Percentiles rank a stretch among this genome's conserved stretches.
Conservation (phyloP, 2,797 vertebrate species). For the Leucoraja ocellata region DNA sequence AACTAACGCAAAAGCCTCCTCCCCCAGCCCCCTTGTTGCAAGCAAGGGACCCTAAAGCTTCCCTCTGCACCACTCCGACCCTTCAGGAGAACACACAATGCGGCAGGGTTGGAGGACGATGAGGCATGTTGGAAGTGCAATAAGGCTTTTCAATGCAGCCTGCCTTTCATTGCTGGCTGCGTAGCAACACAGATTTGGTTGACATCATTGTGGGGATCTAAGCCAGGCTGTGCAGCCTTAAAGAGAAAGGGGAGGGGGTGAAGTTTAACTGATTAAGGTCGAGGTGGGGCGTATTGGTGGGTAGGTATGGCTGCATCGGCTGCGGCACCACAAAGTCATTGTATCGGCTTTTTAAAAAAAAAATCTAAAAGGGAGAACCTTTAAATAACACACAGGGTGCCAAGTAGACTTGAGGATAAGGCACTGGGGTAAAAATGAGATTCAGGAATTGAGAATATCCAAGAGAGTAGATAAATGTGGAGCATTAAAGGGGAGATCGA, state of each 20-base stretch:
- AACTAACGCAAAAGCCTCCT: slow-evolving; percentile 3
- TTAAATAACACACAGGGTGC: not conserved
- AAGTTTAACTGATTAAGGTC: not conserved
- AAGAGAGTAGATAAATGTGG: not conserved
- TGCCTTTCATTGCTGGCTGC: slow-evolving; percentile 32
- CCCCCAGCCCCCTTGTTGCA: not conserved
- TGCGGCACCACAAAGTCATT: not conserved
- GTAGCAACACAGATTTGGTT: slow-evolving; percentile 26
- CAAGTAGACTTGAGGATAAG: not conserved
- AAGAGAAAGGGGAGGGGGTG: not conserved
- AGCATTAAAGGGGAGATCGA: not conserved
- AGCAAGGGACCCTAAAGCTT: slow-evolving; percentile 9
- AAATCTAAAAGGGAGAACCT: not conserved
- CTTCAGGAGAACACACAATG: slow-evolving; percentile 17
- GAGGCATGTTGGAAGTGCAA: slow-evolving; percentile 13
- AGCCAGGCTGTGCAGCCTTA: not conserved
- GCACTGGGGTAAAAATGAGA: not conserved
- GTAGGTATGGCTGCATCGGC: not conserved
- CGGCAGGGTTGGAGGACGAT: slow-evolving; percentile 10
- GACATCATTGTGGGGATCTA: not conserved
- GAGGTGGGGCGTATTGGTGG: not conserved
- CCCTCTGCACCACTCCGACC: too few relatives aligned
- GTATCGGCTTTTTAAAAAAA: not conserved
- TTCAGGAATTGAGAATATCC: not conserved
- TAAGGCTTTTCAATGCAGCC: slow-evolving; percentile 24